Percentiles rank a stretch among this genome's conserved stretches.
Conservation (phyloP, 2,797 vertebrate genomes). For the Mus spretus region DNA sequence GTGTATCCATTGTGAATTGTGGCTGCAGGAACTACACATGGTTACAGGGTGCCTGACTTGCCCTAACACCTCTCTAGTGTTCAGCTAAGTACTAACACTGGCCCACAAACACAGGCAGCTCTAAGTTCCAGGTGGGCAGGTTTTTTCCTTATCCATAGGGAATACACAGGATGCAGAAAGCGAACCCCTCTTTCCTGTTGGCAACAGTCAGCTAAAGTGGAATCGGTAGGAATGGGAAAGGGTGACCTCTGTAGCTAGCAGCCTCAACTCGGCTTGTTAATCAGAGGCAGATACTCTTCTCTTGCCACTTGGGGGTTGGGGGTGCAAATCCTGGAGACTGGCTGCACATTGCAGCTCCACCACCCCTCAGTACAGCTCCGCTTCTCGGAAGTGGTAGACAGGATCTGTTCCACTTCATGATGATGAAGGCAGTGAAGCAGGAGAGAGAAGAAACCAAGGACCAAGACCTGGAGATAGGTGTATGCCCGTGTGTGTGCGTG, state of each 20-base stretch:
- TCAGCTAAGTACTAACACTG: background rate
- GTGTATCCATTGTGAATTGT: background rate
- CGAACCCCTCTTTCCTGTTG: background rate
- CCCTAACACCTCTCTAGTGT: background rate
- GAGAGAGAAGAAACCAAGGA: background rate
- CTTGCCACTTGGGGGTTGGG: no score
- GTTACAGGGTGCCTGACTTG: rapidly evolving
- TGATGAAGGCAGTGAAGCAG: background rate
- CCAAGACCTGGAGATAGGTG: background rate
- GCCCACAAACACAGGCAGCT: background rate
- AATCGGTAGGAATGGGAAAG: background rate
- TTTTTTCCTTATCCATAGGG: rapidly evolving
- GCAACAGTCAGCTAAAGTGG: background rate
- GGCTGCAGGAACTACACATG: rapidly evolving
- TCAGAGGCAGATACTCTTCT: background rate
- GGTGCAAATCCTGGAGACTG: no score
- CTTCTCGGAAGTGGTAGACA: background rate
- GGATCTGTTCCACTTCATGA: background rate
- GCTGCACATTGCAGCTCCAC: background rate
- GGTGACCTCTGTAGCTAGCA: rapidly evolving
- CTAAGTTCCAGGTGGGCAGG: background rate
- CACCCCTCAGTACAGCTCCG: rapidly evolving
- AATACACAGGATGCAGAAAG: rapidly evolving
- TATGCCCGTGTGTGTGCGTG: background rate
- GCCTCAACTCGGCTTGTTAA: no score